Base-by-base conservation (phyloP, 2,797 vertebrate species). In the Scomberomorus guttatus region DNA sequence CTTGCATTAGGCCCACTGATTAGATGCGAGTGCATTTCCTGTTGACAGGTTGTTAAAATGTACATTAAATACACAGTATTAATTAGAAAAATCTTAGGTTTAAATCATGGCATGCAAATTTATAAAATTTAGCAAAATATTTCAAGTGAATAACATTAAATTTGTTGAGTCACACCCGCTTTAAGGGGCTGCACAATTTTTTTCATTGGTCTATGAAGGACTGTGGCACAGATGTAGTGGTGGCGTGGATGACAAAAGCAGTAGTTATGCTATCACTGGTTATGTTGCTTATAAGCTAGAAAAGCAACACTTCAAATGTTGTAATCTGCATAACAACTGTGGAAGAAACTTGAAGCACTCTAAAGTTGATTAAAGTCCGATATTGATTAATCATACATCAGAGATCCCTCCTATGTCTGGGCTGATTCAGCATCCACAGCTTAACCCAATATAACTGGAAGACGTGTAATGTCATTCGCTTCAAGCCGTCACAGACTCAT, bases 351-450 rank as follows among this genome's bases (percentile, higher is more conserved):
- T 72, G n/a, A 56, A 14, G 29, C 72, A 44, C 24, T 51, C 17
- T 44, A 5, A 63, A 74, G 65, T 27, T 84, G 54, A 87, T 82
- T 80, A 61, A 77, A 51, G n/a, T 77, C 52, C 72, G 52, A 81
- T 88, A 63, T 61, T 77, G 62, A 84, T 81, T 59, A 76, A 82
- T 56, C 46, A 55, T 75, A 60, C 32, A 44, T 37, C 52, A 24
- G 57, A 61, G 62, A 79, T 62, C 46, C 48, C 29, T 24, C 32
- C 55, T 74, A 64, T 77, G 37, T 59, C 77, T 77, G 25, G 51
- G 75, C 76, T 88, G 77, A 92, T 85, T 90, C 82, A 91, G 79
- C 77, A 77, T 61, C 59, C n/a, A 25, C 72, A 77, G 64, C 65
- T 76, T 61, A 66, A 63, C 58, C 65, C 60, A 55, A 81, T 83